These are phyloP conservation scores for Semnornis frantzii DNA, from an alignment of 2,113 vertebrate genomes.

Conservation along the genomic window DNA sequence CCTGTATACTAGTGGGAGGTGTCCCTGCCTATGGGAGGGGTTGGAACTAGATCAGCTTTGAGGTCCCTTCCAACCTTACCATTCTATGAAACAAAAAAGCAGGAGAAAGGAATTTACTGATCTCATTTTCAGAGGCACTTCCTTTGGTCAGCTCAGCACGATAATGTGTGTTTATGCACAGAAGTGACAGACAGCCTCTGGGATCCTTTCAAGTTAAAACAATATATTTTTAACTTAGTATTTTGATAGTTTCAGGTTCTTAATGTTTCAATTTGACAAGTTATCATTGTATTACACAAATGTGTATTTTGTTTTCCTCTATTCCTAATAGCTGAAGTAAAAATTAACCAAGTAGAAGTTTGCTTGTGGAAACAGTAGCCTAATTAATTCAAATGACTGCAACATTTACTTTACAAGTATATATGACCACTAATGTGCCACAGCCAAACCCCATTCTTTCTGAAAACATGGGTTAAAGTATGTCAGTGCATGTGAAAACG, in stretches of 20 bases:
- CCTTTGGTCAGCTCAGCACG: neutral
- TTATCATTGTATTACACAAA: neutral
- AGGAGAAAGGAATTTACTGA: neutral
- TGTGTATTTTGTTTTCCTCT: neutral
- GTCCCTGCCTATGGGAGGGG: too few species aligned
- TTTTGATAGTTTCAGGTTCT: neutral
- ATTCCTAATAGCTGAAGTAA: neutral
- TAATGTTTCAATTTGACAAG: neutral
- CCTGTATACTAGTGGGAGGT: too few species aligned
- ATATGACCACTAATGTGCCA: fast-evolving
- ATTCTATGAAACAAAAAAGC: neutral
- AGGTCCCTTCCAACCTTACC: too few species aligned
- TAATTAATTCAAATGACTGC: neutral
- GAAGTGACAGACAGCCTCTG: neutral
- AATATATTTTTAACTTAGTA: neutral
- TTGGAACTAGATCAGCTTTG: too few species aligned
- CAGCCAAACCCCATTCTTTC: neutral
- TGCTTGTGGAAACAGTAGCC: neutral
- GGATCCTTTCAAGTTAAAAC: neutral
- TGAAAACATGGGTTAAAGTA: neutral
- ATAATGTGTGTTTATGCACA: neutral
- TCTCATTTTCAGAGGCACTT: neutral
- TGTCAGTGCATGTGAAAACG: neutral
- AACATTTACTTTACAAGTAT: neutral
- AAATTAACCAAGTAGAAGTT: neutral